Evolutionary conservation across 1,140 invertebrate species (phyloP), one percentile per base, ranked within the genome.

Genomic region (Brachionus paranguensis): DNA sequence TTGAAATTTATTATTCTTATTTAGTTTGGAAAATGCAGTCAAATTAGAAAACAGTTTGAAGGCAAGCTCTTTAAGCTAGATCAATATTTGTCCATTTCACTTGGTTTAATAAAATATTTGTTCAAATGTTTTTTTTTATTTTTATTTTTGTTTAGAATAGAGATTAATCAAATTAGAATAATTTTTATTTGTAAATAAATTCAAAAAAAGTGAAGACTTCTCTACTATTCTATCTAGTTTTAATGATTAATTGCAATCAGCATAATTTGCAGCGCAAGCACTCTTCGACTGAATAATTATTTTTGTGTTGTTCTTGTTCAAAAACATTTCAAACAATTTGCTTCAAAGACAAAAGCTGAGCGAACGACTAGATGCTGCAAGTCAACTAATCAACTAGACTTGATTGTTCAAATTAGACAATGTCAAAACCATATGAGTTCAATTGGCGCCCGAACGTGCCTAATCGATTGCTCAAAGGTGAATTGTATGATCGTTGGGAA

Each of bases 361-460:
- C 27, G n/a, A 72, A n/a, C 14, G 41, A 43, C 24, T 72, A 72
- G 43, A 72, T 72, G 68, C 41, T 43, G 33, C 37, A 10, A 43
- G 17, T 43, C n/a, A 43, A 72, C 17, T 72, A 72, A 43, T 68
- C 14, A 14, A 12, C 64, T 68, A 27, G 20, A 24, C 24, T 43
- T 43, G 11, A 43, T 41, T 72, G 29, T 72, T 6, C n/a, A 37
- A 45, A 24, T 50, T 27, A 24, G 50, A 76, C 24, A 76, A 84
- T 97, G 96, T 98, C 97, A 86, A 99, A 99, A 90, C 94, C 94
- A 88, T 98, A 96, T 91, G 96, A 99, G 87, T 99, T 99, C 91
- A 95, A 96, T 91, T 99, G 97, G 97, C 94, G 94, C 88, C 94
- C 95, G 85, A 93, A 94, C 72, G 95, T 99, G 74, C 96, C 96